Evolutionary conservation across 2,888 invertebrate species (phyloP), one percentile per base, ranked within the genome.

Genomic region (Limnephilus auricula): DNA sequence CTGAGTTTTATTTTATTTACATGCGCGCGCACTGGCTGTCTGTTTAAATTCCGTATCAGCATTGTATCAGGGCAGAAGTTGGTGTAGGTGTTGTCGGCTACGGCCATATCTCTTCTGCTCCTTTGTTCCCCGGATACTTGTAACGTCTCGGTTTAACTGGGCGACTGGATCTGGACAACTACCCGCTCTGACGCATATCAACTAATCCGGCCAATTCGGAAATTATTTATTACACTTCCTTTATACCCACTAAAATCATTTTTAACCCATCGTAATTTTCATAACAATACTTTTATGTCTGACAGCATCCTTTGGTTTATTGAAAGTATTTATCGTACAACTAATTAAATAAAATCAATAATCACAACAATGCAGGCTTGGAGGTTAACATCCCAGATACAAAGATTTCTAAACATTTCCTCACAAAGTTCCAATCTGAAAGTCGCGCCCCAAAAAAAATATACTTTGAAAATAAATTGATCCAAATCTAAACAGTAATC

Each of bases 1-100:
- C 92, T 90, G 45, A 45, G 87, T 86, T 86, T 92, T 90, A 82
- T 87, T 90, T 92, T 91, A 91, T 91, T 91, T 90, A 86, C 91
- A 87, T 88, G 91, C 85, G 45, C 90, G 86, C 87, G 91, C 91
- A 90, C 91, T 90, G 91, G 90, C 86, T 90, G 92, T 92, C 90
- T 91, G 92, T 91, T 91, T 91, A 90, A 89, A 90, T 91, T 90
- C 91, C 92, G 85, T 93, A 93, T 93, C 93, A 92, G 93, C 86
- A 90, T 92, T 91, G 93, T 92, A 93, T 93, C 93, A 91, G 79
- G 88, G 50, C 85, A 90, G 87, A 50, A 90, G 84, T 50, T 32
- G 92, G 90, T 89, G 91, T 92, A 90, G 83, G 92, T 92, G 92
- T 92, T 86, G 84, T 37, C 85, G 89, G 86, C 90, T 82, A 79